Percentiles rank a stretch among this genome's conserved stretches.
Conservation (phyloP, 2,113 vertebrate genomes). For the Rhagologus leucostigma region DNA sequence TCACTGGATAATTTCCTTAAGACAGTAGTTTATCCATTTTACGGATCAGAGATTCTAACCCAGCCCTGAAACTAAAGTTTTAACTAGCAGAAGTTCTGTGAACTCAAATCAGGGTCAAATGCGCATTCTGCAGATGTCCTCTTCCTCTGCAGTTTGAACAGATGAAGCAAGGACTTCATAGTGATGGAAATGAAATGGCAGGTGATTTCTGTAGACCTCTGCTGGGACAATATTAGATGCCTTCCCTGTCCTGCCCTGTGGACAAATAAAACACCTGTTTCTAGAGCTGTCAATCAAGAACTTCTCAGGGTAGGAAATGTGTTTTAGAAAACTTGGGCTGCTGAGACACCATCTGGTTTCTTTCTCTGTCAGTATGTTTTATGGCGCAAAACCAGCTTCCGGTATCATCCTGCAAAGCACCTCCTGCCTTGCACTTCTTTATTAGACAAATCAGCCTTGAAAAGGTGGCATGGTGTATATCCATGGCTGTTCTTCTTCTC, state of each 20-base stretch:
- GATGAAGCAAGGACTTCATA: background rate
- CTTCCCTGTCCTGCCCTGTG: background rate
- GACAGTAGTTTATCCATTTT: background rate
- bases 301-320: conserved; percentile 52
- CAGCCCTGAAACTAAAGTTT: background rate
- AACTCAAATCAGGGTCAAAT: background rate
- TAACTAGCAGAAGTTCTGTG: background rate
- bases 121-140: background rate
- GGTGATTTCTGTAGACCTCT: background rate
- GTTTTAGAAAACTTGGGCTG: conserved; percentile 44
- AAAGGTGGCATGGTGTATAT: background rate
- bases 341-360: conserved; percentile 63
- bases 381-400: background rate
- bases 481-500: background rate
- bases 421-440: background rate
- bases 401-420: background rate
- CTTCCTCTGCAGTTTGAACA: background rate
- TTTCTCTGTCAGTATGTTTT: conserved; percentile 33
- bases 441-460: background rate
- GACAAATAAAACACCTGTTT: background rate
- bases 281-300: conserved; percentile 26
- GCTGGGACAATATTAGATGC: background rate
- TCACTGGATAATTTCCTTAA: background rate
- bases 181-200: background rate
- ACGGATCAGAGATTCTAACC: background rate